These are phyloP conservation scores for Vanessa tameamea DNA, from an alignment of 1,140 invertebrate genomes.

Conservation along the genomic window DNA sequence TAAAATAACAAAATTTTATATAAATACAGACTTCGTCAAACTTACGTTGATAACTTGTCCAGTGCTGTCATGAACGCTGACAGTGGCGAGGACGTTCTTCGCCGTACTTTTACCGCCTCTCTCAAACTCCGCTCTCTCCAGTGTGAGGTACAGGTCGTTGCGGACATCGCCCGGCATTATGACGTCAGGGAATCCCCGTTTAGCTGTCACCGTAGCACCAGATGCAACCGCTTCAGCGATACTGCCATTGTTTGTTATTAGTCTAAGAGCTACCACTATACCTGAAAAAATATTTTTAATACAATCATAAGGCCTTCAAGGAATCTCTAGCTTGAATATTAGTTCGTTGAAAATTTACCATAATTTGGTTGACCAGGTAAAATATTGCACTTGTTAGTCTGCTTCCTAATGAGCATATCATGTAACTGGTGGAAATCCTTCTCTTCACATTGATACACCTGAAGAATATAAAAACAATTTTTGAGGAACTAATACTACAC, in stretches of 20 bases:
- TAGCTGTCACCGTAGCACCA: conserved; percentile 91
- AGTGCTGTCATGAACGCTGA: conserved; percentile 89
- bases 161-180: conserved; percentile 97
- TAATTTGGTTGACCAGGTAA: conserved; percentile 88
- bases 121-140: conserved; percentile 95
- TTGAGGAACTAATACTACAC: too few relatives aligned
- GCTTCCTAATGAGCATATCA: conserved; percentile 91
- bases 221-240: conserved; percentile 67
- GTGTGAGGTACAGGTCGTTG: conserved; percentile 96
- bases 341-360: conserved; percentile 71
- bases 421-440: conserved; percentile 95
- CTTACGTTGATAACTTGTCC: conserved; percentile 87
- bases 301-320: neutral
- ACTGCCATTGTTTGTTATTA: conserved; percentile 66
- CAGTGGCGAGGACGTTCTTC: conserved; percentile 95
- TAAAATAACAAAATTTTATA: too few relatives aligned
- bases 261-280: conserved; percentile 72
- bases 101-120: conserved; percentile 96
- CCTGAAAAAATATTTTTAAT: conserved; percentile 50
- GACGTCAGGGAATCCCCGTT: conserved; percentile 95
- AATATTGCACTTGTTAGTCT: conserved; percentile 90
- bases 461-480: conserved; percentile 40
- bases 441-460: conserved; percentile 93
- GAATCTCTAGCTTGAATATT: neutral
- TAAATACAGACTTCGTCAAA: conserved; percentile 7